Base-by-base conservation (phyloP, 2,113 vertebrate genomes). In the Salvator merianae region DNA sequence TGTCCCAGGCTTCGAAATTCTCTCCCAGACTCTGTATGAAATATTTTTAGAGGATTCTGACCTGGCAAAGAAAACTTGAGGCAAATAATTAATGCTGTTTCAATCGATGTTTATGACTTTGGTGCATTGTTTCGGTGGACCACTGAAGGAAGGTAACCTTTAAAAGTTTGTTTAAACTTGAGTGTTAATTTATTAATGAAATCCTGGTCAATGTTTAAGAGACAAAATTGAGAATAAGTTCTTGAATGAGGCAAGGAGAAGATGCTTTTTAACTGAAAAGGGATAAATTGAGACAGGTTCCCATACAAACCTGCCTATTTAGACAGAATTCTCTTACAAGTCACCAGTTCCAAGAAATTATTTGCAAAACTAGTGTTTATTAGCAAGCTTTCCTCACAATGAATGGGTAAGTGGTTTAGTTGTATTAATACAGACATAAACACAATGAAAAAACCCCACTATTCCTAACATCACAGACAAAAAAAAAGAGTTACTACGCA, bases 81-180 rank as follows among this genome's bases (percentile, higher is more conserved):
- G 93, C 94, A 93, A 94, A 93, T 94, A 94, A 95, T 95, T 94
- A 96, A 96, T 94, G 88, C 85, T 86, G 82, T 88, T 92, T 94
- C 88, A 90, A 95, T 91, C 90, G 77, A 77, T 53, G 77, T 92
- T 93, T 86, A 32, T 85, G 81, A 88, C 84, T 93, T 93, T 89
- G 86, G 90, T 79, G 85, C 89, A 88, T 92, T 90, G 91, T 81
- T 89, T 59, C 5, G 88, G 78, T 22, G 87, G 88, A 90, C 47
- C 85, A 82, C 72, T 84, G 88, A 90, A 88, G 85, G 93, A 93
- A 94, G 89, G 88, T 63, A 84, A 91, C 87, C 81, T 93, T 88
- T 84, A 73, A 79, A 50, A 82, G 80, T 93, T 92, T 93, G 92
- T 92, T 94, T 95, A 94, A 95, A 92, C 88, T 88, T 83, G 1